Percentiles rank a stretch among this genome's conserved stretches.
These are phyloP conservation scores for Pterocles orientalis DNA, from an alignment of 2,113 vertebrate species.

Conservation along the genomic window DNA sequence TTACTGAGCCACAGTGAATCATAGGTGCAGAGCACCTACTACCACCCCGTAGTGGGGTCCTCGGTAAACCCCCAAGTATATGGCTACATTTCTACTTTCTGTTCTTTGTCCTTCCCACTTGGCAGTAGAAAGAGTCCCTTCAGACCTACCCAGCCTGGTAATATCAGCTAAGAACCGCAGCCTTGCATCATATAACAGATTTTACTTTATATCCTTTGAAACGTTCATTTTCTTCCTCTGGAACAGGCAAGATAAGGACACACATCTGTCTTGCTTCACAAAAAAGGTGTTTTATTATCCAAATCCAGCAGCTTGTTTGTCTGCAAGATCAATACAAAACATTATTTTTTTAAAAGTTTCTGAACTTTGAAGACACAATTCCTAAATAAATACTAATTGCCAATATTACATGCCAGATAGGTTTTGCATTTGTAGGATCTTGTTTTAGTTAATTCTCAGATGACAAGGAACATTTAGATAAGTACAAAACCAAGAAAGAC, in stretches of 20 bases:
- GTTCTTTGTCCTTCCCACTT: background rate
- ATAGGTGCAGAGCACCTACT: background rate
- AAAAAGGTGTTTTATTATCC: background rate
- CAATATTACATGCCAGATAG: background rate
- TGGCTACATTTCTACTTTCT: background rate
- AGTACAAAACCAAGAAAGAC: background rate
- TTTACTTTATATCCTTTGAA: constrained; percentile 1
- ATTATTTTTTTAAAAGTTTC: background rate
- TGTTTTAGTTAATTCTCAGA: background rate
- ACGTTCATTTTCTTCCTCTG: constrained; percentile 20
- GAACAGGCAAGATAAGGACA: constrained; percentile 6
- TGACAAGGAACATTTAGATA: background rate
- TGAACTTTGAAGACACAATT: background rate
- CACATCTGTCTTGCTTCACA: background rate
- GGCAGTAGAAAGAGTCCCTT: background rate
- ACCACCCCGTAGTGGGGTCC: background rate
- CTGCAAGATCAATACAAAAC: background rate
- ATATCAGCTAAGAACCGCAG: background rate
- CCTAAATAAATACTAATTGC: background rate
- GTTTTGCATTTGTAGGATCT: background rate
- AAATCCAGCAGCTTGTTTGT: background rate
- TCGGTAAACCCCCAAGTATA: background rate
- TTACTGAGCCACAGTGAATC: background rate
- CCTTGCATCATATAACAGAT: background rate
- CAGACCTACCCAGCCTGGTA: background rate